Conservation (phyloP, 1,140 invertebrate species). For the Neodiprion fabricii region DNA sequence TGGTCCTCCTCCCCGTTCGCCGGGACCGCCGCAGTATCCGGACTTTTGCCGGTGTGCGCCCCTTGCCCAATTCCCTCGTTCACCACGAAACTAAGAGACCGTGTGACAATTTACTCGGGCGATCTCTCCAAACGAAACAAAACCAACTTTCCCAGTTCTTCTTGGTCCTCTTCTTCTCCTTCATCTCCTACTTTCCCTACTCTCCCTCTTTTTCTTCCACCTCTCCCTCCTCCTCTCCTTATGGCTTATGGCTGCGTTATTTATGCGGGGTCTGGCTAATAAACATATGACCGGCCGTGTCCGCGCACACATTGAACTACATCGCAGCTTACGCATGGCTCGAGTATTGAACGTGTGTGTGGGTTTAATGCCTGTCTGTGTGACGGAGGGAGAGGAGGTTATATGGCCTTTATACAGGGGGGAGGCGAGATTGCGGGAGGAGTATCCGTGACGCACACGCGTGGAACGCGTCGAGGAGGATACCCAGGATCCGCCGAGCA, state of each 20-base stretch:
- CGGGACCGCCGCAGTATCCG: slow-evolving; percentile 20
- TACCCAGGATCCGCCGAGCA: slow-evolving; percentile 35
- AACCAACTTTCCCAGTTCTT: slow-evolving; percentile 11
- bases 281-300: slow-evolving; percentile 62
- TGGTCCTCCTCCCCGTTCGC: slow-evolving; percentile 28
- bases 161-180: slow-evolving; percentile 16
- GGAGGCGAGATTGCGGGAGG: neutral
- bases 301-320: slow-evolving; percentile 4
- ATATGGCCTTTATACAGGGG: neutral
- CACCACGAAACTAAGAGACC: slow-evolving; percentile 46
- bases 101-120: slow-evolving; percentile 62
- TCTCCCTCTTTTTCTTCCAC: slow-evolving; percentile 19
- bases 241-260: slow-evolving; percentile 60
- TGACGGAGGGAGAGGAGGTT: neutral
- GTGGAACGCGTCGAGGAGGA: neutral
- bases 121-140: slow-evolving; percentile 41
- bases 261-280: slow-evolving; percentile 62
- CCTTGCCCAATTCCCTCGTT: slow-evolving; percentile 28
- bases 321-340: neutral
- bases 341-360: neutral
- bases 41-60: neutral
- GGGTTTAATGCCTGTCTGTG: neutral
- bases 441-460: neutral
- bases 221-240: slow-evolving; percentile 39
- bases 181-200: slow-evolving; percentile 23